Percentiles rank a stretch among this genome's conserved stretches.
phyloP scores from a whole-genome alignment of 2,888 invertebrate genomes.

The Odontocerum albicorne region DNA sequence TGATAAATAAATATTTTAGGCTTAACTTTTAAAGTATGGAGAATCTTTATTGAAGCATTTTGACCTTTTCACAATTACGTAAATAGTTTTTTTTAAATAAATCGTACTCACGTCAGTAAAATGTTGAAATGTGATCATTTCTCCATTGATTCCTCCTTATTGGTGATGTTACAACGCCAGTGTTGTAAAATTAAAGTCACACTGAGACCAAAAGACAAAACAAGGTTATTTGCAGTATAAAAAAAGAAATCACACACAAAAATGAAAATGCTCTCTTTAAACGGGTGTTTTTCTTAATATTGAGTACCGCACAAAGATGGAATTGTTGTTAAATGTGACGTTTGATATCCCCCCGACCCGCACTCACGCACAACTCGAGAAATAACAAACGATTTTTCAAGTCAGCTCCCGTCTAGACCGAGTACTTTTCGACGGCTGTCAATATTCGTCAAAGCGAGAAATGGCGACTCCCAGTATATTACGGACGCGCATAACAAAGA shows the following conservation, averaged over 20 bases:
- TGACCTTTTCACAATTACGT: slow-evolving; percentile 25
- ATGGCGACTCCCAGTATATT: slow-evolving; percentile 62
- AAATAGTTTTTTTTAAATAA: slow-evolving; percentile 13
- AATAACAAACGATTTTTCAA: slow-evolving; percentile 32
- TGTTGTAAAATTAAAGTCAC: too few relatives aligned
- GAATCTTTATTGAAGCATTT: too few relatives aligned
- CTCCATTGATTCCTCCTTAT: neutral
- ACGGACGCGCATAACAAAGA: slow-evolving; percentile 9
- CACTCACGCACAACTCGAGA: slow-evolving; percentile 34
- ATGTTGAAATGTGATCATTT: slow-evolving; percentile 19
- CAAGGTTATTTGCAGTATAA: slow-evolving; percentile 37
- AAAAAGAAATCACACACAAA: slow-evolving; percentile 47
- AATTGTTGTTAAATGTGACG: slow-evolving; percentile 39
- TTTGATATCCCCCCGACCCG: slow-evolving; percentile 53
- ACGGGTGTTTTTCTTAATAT: slow-evolving; percentile 15
- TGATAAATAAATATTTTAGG: too few relatives aligned
- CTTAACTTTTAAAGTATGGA: too few relatives aligned
- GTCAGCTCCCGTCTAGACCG: slow-evolving; percentile 27
- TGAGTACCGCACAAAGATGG: neutral
- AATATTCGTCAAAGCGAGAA: slow-evolving; percentile 74
- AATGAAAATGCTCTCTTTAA: slow-evolving; percentile 34
- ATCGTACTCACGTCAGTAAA: slow-evolving; percentile 25
- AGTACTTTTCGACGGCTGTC: slow-evolving; percentile 56
- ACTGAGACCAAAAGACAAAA: slow-evolving; percentile 26
- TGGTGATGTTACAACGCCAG: slow-evolving; percentile 9